Evolutionary conservation across 2,888 invertebrate genomes (phyloP).

Genomic region (Stenichneumon culpator): DNA sequence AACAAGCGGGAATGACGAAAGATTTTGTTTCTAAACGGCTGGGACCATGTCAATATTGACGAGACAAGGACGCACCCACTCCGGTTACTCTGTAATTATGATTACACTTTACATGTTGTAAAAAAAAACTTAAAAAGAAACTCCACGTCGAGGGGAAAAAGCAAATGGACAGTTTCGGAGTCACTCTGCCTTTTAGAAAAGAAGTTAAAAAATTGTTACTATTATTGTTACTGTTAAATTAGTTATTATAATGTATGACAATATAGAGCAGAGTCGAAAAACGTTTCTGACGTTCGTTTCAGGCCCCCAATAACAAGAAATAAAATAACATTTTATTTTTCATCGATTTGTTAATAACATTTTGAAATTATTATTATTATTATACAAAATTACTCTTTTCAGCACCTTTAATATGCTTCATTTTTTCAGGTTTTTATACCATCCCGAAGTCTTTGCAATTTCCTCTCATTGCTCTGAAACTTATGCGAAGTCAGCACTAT

Average conservation of each 20-base stretch:
- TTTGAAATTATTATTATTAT: too few relatives aligned
- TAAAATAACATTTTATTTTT: too few relatives aligned
- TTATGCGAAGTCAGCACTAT: too few relatives aligned
- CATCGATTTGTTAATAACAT: too few relatives aligned
- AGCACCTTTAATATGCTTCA: too few relatives aligned
- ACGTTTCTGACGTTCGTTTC: background rate
- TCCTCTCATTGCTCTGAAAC: too few relatives aligned
- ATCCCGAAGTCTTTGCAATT: too few relatives aligned
- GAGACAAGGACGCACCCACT: background rate
- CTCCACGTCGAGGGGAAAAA: background rate
- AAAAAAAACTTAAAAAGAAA: background rate
- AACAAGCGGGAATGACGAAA: background rate
- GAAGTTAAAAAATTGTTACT: background rate
- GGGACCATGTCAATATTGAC: background rate
- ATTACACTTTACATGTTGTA: background rate
- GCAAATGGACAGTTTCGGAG: background rate
- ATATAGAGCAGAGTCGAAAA: slow-evolving; percentile 1
- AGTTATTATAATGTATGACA: slow-evolving; percentile 71
- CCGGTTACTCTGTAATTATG: background rate
- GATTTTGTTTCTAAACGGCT: background rate
- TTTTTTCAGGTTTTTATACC: too few relatives aligned
- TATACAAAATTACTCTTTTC: too few relatives aligned
- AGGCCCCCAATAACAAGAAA: too few relatives aligned
- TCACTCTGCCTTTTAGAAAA: background rate
- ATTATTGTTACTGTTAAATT: slow-evolving; percentile 65